Percentiles rank a stretch among this genome's conserved stretches.
Evolutionary conservation across 2,797 vertebrate genomes (phyloP).

Genomic region (Emydoidea blandingii): DNA sequence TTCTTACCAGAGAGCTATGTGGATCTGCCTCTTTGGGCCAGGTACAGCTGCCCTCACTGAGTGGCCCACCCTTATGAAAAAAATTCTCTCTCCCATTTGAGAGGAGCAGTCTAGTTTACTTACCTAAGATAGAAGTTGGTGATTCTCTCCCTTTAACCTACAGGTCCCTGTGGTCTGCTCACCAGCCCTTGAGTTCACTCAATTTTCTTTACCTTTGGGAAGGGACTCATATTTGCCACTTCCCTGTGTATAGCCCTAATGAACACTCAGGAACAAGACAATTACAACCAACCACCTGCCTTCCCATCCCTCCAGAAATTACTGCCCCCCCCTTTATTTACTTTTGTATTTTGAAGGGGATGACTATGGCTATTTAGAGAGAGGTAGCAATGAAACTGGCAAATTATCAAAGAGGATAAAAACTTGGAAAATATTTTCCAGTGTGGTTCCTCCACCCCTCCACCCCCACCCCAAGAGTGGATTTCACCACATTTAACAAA

Average conservation of each 20-base stretch:
- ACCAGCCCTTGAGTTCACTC: neutral
- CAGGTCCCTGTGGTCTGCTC: neutral
- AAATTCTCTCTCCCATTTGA: neutral
- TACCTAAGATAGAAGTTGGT: neutral
- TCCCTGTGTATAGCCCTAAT: neutral
- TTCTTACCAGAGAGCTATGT: neutral
- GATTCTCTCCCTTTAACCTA: neutral
- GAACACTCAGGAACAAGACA: neutral
- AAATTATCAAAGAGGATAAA: neutral
- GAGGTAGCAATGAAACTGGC: neutral
- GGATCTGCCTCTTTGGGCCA: neutral
- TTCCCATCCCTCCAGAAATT: neutral
- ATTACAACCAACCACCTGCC: neutral
- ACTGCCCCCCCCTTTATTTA: neutral
- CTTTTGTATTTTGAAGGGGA: neutral
- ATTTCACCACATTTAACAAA: neutral
- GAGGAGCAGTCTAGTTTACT: neutral
- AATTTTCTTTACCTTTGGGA: neutral
- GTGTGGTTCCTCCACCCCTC: rapidly evolving
- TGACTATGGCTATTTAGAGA: neutral
- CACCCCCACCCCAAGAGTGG: rapidly evolving
- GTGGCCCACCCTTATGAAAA: neutral
- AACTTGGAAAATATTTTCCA: neutral
- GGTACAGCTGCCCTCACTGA: neutral
- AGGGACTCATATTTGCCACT: neutral